phyloP scores from a whole-genome alignment of 1,140 invertebrate species.

The Drosophila leontia region DNA sequence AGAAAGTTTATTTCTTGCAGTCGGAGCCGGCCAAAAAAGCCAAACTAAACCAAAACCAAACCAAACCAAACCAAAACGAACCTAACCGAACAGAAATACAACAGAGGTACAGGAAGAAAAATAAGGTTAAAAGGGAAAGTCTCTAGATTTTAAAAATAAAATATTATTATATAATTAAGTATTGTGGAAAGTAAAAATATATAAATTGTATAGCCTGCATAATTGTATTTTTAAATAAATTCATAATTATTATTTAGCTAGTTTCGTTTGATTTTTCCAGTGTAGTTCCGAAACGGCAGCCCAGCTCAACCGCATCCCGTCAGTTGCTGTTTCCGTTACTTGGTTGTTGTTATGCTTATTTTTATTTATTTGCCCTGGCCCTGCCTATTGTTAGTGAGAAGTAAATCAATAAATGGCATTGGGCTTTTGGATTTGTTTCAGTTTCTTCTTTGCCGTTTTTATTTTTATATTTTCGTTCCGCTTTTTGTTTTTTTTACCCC shows the following conservation, averaged over 20 bases:
- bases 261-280: too few species aligned
- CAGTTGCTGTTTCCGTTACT: conserved; percentile 80
- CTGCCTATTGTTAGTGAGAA: conserved; percentile 72
- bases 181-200: too few species aligned
- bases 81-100: conserved; percentile 46
- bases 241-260: too few species aligned
- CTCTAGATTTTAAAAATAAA: too few species aligned
- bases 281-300: conserved; percentile 39
- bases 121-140: not conserved
- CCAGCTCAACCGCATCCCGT: conserved; percentile 65
- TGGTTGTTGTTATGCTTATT: conserved; percentile 78
- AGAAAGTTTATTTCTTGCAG: conserved; percentile 83
- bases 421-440: conserved; percentile 57
- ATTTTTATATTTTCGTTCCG: conserved; percentile 10
- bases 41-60: conserved; percentile 38
- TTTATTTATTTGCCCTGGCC: conserved; percentile 70
- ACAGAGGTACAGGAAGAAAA: conserved; percentile 3
- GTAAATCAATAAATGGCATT: conserved; percentile 81
- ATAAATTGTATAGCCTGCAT: too few species aligned
- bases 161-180: too few species aligned
- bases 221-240: too few species aligned
- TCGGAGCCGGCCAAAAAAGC: conserved; percentile 45
- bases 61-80: conserved; percentile 28
- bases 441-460: conserved; percentile 25
- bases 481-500: conserved; percentile 23